Base-by-base conservation (phyloP, 1,140 invertebrate genomes). In the Drosophila tristis region DNA sequence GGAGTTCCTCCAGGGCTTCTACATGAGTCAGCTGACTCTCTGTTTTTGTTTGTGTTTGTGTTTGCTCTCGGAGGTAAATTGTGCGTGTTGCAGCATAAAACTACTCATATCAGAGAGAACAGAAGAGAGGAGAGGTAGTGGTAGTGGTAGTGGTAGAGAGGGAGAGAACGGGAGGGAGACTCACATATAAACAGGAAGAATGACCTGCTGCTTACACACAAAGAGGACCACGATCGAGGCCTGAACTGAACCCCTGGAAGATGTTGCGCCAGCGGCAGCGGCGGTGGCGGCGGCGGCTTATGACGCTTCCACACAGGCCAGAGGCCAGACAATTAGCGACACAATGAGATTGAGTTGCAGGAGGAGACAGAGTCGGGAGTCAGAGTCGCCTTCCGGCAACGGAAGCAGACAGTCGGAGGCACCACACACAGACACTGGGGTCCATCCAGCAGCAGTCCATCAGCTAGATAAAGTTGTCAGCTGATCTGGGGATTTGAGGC, bases 311-410 rank as follows among this genome's bases (percentile, higher is more conserved):
- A 76, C 74, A 76, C 74, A 67, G 58, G 58, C 56, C 65, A 58
- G 67, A 39, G 16, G 59, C 60, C 72, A 75, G 82, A 86, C 82
- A 87, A 86, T 86, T 86, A 86, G 82, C 82, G 84, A 87, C 74
- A 86, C 82, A 86, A 86, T 86, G 82, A 86, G 82, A 86, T 86
- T 86, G 84, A 86, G 82, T 63, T 87, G 82, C 82, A 67, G 82
- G 58, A 47, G 54, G 55, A 45, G 78, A 70, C 59, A 39, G 42
- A 23, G 43, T 54, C 31, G 35, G 35, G 35, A 39, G 35, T 63
- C 39, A 39, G 63, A 68, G 67, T 55, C 48, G 80, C 81, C 70
- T 84, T 79, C 80, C 76, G 80, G 70, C 81, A 86, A 87, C 78
- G 82, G 78, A 86, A 85, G 78, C 73, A 62, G 51, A 59, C 77